Base-by-base conservation (phyloP, 1,140 invertebrate species). In the Zaprionus ornatus region DNA sequence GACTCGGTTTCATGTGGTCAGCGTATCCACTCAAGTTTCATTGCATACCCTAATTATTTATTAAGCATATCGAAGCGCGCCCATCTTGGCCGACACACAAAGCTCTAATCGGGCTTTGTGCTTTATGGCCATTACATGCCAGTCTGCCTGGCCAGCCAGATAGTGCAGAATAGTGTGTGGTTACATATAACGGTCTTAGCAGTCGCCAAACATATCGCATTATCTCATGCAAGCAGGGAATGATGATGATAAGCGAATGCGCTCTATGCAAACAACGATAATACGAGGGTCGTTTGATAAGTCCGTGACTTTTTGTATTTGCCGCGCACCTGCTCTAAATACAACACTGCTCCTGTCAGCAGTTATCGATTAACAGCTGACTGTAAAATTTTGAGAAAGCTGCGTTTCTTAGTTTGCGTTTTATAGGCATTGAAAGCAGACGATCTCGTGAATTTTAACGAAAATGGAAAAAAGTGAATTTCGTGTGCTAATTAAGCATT, bases 121-220 rank as follows among this genome's bases (percentile, higher is more conserved):
- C 63, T 87, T 79, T 86, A 82, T 82, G 83, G 60, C 45, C 83
- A 29, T 61, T 69, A 62, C 54, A 74, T 62, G 67, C 57, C 42
- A 35, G 23, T 21, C 9, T 52, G 12, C 0, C 3, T 37, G 9
- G 15, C 13, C 50, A 13, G 13, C 13, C 19, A 56, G 23, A 56
- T 27, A 29, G 13, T n/a, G 15, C 19, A 23, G 37, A 6, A 59
- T 45, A 32, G 42, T 45, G 17, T 29, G 15, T 66, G 42, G 9
- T 48, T 42, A n/a, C n/a, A n/a, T 32, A 21, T 23, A 21, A 13
- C 3, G 3, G 48, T 17, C 48, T 13, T 13, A 21, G 48, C 17
- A 17, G 40, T 7, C 15, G n/a, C 4, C 4, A 52, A 23, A 23
- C 48, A 52, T 29, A 25, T 23, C 13, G 19, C 23, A 23, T 6